A percentile compares a stretch with the other conserved stretches of the same genome.
phyloP scores from a whole-genome alignment of 2,888 invertebrate species.

The Lottia scabra region DNA sequence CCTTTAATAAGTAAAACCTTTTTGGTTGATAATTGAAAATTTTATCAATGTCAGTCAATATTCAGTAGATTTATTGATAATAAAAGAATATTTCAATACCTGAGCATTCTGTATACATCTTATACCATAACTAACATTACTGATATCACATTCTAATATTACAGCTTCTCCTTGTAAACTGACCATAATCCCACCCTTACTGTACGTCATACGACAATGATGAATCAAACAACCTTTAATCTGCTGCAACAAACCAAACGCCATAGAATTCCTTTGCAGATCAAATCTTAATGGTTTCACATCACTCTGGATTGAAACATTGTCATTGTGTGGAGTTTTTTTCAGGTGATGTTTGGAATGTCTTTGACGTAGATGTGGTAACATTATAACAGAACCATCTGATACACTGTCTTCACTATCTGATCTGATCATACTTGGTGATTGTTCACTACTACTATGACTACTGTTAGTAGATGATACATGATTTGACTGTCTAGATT shows the following conservation, averaged over 20 bases:
- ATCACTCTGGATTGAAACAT: neutral
- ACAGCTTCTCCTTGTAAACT: slow-evolving; percentile 56
- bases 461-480: slow-evolving; percentile 6
- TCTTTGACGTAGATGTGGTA: slow-evolving; percentile 49
- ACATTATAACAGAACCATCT: slow-evolving; percentile 55
- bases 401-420: slow-evolving; percentile 49
- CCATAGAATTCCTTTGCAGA: slow-evolving; percentile 29
- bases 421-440: slow-evolving; percentile 36
- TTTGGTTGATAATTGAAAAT: no score
- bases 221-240: slow-evolving; percentile 55
- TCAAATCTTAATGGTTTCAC: neutral
- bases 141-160: slow-evolving; percentile 56
- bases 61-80: no score
- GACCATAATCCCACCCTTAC: slow-evolving; percentile 59
- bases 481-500: neutral
- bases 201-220: slow-evolving; percentile 55
- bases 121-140: slow-evolving; percentile 61
- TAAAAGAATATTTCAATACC: slow-evolving; percentile 36
- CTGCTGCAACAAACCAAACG: slow-evolving; percentile 39
- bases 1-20: no score
- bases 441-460: slow-evolving; percentile 19
- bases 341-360: slow-evolving; percentile 13
- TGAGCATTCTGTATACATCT: slow-evolving; percentile 61
- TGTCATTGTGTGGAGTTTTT: neutral
- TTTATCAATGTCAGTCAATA: no score